Base-by-base conservation (phyloP, 2,797 vertebrate genomes). In the Microctenopoma lineatum region DNA sequence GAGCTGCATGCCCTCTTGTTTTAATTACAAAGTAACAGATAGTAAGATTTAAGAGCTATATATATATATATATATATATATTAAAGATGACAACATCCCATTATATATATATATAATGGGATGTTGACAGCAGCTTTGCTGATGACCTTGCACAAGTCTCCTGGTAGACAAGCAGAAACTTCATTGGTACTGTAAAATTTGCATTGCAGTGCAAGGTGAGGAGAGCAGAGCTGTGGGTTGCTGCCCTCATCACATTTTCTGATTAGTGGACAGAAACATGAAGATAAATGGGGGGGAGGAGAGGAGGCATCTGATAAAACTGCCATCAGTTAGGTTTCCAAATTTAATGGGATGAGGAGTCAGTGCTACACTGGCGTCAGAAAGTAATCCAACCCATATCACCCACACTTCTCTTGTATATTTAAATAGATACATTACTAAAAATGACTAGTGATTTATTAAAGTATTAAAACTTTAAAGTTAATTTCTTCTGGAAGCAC, bases 11-110 rank as follows among this genome's bases (percentile, higher is more conserved):
- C 66, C 79, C 81, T 80, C 85, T 91, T 86, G 84, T 90, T 91
- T 92, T 92, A 91, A 93, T 92, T 91, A 92, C 81, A 77, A 85
- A 83, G 80, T 73, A 89, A 85, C 81, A 84, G 87, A 91, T 84
- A 84, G 86, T 79, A 75, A 76, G 86, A 80, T 84, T 90, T 89
- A 89, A 85, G 84, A 84, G 79, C 67, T 78, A 32, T 32, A 83
- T 32, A 83, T 91, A 90, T 86, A 92, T 21, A 21, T 21, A 21
- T 21, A 21, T 21, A 21, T 21, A 21, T 21, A 21, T 21, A 21
- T 21, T n/a, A n/a, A n/a, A n/a, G n/a, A n/a, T n/a, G n/a, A n/a
- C n/a, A n/a, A n/a, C n/a, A n/a, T n/a, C n/a, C n/a, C n/a, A n/a
- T n/a, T n/a, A n/a, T n/a, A 21, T 21, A 21, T 21, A 21, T 21